These are phyloP conservation scores for Anser cygnoides DNA, from an alignment of 2,113 vertebrate genomes.

Conservation along the genomic window DNA sequence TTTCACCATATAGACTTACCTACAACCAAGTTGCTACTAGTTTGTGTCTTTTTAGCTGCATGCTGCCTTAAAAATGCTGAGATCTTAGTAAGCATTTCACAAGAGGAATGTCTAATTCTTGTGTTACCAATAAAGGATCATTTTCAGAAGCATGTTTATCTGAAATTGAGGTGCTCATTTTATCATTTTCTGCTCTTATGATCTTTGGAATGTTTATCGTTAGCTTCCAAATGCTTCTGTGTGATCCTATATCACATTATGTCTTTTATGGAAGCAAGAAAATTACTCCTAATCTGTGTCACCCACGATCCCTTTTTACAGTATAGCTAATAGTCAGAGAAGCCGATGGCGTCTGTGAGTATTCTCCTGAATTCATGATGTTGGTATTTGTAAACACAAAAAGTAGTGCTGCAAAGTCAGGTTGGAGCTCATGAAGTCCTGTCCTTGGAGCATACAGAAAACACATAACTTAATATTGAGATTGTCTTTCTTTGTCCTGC, in stretches of 20 bases:
- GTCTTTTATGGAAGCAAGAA: background rate
- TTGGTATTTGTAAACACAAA: background rate
- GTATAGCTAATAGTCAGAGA: background rate
- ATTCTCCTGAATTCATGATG: background rate
- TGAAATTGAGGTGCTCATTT: background rate
- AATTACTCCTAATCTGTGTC: background rate
- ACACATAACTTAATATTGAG: background rate
- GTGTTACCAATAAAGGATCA: background rate
- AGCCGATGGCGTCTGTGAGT: background rate
- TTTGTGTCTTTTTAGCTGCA: background rate
- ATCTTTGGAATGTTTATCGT: background rate
- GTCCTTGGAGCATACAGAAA: background rate
- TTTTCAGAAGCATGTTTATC: background rate
- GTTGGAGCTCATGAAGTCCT: background rate
- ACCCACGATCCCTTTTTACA: background rate
- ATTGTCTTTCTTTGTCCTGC: background rate
- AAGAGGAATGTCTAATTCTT: background rate
- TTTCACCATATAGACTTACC: accelerated
- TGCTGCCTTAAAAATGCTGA: background rate
- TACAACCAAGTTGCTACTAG: background rate
- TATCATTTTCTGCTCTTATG: background rate
- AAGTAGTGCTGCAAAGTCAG: background rate
- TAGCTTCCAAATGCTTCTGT: background rate
- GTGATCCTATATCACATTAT: background rate
- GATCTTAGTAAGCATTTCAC: background rate